A percentile compares a stretch with the other conserved stretches of the same genome.
Evolutionary conservation across 2,888 invertebrate genomes (phyloP).

Genomic region (Esperia sulphurella): DNA sequence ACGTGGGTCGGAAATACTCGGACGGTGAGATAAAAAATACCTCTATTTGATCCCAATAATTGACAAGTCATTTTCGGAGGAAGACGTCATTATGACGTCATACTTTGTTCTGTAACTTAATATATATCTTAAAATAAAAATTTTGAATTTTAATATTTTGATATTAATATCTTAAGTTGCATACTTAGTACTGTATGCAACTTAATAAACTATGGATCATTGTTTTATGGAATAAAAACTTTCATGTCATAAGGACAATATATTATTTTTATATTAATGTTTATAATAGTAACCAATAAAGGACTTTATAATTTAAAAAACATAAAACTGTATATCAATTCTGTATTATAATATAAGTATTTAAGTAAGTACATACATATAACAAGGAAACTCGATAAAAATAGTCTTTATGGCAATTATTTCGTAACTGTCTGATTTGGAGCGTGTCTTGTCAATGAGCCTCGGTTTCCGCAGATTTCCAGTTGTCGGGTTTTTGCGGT

Average conservation of each 20-base stretch:
- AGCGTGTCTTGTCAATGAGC: conserved; percentile 31
- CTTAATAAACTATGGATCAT: too few relatives aligned
- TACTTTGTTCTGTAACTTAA: neutral
- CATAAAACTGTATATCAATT: too few relatives aligned
- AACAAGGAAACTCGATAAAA: neutral
- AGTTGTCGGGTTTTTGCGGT: conserved; percentile 27
- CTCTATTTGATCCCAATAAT: conserved; percentile 21
- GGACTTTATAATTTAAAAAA: too few relatives aligned
- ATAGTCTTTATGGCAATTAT: neutral
- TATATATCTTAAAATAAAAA: too few relatives aligned
- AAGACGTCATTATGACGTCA: too few relatives aligned
- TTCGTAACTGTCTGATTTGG: conserved; percentile 24
- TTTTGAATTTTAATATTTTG: too few relatives aligned
- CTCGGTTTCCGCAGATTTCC: conserved; percentile 30
- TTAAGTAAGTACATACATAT: neutral
- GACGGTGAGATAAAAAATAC: conserved; percentile 31
- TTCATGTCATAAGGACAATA: too few relatives aligned
- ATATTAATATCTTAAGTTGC: too few relatives aligned
- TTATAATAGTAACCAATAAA: too few relatives aligned
- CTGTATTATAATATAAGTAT: neutral
- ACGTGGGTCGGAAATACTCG: conserved; percentile 44
- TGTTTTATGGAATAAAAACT: too few relatives aligned
- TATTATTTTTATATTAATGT: too few relatives aligned
- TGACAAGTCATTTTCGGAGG: conserved; percentile 19
- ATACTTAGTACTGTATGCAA: too few relatives aligned